Evolutionary conservation across 2,113 vertebrate species (phyloP), one percentile per base, ranked within the genome.

Genomic region (Poecilia latipinna): DNA sequence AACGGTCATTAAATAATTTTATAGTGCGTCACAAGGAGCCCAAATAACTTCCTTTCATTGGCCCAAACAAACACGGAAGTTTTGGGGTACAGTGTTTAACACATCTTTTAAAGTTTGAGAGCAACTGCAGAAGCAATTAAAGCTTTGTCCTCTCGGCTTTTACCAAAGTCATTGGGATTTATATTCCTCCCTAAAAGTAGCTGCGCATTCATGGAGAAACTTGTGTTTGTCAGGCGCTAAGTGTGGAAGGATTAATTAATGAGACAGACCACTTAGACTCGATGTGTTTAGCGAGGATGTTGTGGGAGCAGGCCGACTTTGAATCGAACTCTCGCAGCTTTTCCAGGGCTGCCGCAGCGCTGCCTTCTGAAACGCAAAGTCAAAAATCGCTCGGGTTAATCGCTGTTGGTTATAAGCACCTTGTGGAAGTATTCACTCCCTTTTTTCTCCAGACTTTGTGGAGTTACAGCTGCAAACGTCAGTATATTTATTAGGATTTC

Each of bases 161-260:
- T n/a, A n/a, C 82, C 89, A 93, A 90, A 92, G 91, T 93, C 92
- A 88, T 74, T 78, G 62, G 89, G 89, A 88, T 89, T 92, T 90
- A 89, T 78, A 86, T 89, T 82, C 65, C 61, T 82, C 80, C 81
- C 84, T 85, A 84, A 91, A 89, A 92, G 79, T 91, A 86, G 80
- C 65, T 32, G 79, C 60, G 85, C 79, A 71, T 78, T 80, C 79
- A 79, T 76, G 79, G 77, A 63, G 79, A 83, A 90, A 84, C 86
- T 82, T 89, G 28, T 85, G 85, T 89, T 88, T 90, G 77, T 90
- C 86, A 81, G 82, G 67, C 79, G 17, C 83, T 82, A 82, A 91
- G 80, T 85, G 84, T 80, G 76, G 89, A 76, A 87, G 88, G 85
- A 91, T 91, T 92, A 91, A 91, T 93, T 92, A 92, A 85, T 82